These are phyloP conservation scores for Micromussa lordhowensis DNA, from an alignment of 92 coral and sea anemone species.

Conservation along the genomic window DNA sequence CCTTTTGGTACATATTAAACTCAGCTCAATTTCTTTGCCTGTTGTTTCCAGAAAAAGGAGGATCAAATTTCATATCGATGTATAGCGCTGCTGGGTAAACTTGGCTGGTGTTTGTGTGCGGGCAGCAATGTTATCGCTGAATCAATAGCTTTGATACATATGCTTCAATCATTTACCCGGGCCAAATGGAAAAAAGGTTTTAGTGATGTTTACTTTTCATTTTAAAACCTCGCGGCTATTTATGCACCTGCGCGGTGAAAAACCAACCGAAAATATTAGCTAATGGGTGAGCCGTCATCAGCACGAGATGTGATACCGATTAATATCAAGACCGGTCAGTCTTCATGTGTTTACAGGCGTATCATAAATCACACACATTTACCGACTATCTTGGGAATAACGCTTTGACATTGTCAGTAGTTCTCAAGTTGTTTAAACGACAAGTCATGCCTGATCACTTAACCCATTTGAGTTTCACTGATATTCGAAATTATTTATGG, in stretches of 20 bases:
- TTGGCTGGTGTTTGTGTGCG: conserved; percentile 37
- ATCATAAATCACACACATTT: neutral
- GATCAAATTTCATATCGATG: conserved; percentile 73
- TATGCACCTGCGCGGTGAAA: conserved; percentile 81
- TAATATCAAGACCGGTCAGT: conserved; percentile 6
- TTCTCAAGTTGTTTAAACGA: neutral
- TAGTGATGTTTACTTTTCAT: conserved; percentile 77
- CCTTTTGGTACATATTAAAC: neutral
- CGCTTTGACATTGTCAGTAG: neutral
- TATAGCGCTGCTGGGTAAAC: conserved; percentile 70
- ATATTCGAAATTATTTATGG: neutral
- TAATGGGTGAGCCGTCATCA: conserved; percentile 38
- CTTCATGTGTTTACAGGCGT: neutral
- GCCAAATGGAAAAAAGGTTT: conserved; percentile 76
- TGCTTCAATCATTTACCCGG: conserved; percentile 62
- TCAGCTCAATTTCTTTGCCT: neutral
- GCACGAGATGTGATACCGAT: conserved; percentile 39
- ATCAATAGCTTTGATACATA: conserved; percentile 69
- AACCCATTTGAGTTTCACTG: neutral
- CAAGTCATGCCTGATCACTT: neutral
- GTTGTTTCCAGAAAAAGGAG: conserved; percentile 11
- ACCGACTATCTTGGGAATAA: neutral
- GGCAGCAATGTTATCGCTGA: conserved; percentile 48
- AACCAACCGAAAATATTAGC: conserved; percentile 67
- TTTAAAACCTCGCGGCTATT: conserved; percentile 72